phyloP scores from a whole-genome alignment of 2,888 invertebrate genomes.

The Catocala fraxini region DNA sequence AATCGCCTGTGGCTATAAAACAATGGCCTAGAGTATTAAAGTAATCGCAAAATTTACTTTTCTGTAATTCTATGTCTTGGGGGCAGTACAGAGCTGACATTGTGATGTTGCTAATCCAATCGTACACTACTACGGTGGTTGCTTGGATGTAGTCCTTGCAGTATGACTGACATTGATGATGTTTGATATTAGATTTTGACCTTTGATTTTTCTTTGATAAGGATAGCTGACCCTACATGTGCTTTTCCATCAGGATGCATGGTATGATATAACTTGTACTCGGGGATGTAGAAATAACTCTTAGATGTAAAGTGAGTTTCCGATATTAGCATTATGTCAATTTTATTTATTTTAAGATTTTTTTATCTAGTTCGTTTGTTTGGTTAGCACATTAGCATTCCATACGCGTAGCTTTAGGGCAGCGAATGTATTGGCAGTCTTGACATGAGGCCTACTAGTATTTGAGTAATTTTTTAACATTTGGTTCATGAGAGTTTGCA shows the following conservation, averaged over 20 bases:
- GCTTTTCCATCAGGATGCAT: slow-evolving; percentile 4
- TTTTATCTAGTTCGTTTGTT: slow-evolving; percentile 24
- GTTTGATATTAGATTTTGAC: background rate
- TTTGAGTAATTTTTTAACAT: slow-evolving; percentile 27
- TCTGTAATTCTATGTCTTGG: too few species aligned
- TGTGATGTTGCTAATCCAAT: slow-evolving; percentile 13
- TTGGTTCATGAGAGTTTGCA: slow-evolving; percentile 24
- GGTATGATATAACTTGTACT: too few species aligned
- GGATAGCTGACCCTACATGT: background rate
- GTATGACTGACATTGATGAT: slow-evolving; percentile 1
- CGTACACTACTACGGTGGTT: slow-evolving; percentile 24
- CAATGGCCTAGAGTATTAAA: too few species aligned
- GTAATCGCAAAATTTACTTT: too few species aligned
- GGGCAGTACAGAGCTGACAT: background rate
- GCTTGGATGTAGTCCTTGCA: slow-evolving; percentile 31
- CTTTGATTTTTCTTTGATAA: too few species aligned
- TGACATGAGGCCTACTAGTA: slow-evolving; percentile 13
- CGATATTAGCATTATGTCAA: too few species aligned
- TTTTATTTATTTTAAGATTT: slow-evolving; percentile 24
- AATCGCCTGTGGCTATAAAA: too few species aligned
- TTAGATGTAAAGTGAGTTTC: too few species aligned
- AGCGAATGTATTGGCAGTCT: background rate
- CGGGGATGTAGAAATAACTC: too few species aligned
- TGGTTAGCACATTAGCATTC: too few species aligned
- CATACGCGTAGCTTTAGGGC: too few species aligned